Evolutionary conservation across 2,113 vertebrate genomes (phyloP).

Genomic region (Origma solitaria): DNA sequence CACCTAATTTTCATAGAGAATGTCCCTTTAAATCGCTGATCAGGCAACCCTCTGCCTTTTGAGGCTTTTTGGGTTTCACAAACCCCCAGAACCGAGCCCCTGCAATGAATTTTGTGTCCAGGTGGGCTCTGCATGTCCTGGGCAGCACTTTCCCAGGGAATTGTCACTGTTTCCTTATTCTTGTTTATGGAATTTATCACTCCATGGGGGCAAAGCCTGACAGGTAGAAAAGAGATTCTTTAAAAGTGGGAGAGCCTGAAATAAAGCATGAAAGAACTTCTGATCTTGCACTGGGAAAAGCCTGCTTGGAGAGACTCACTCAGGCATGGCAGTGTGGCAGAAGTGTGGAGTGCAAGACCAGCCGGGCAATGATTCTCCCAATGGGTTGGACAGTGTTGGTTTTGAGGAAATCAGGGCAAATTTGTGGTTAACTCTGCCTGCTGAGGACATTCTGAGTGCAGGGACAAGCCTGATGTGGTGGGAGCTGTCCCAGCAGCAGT

Average conservation of each 20-base stretch:
- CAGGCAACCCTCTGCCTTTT: not conserved
- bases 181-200: not conserved
- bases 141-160: not conserved
- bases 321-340: not conserved
- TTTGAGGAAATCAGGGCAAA: not conserved
- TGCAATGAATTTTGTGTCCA: not conserved
- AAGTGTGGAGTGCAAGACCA: not conserved
- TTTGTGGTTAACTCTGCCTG: not conserved
- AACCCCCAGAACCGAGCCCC: not conserved
- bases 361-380: not conserved
- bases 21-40: not conserved
- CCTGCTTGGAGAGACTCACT: not conserved
- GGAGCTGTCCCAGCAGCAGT: rapidly evolving
- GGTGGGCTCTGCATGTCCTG: not conserved
- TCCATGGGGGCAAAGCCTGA: not conserved
- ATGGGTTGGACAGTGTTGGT: not conserved
- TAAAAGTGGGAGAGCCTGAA: not conserved
- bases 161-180: not conserved
- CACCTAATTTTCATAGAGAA: no score
- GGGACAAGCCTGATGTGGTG: not conserved
- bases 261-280: not conserved
- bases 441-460: not conserved
- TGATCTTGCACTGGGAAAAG: not conserved
- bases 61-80: not conserved
- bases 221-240: not conserved